A percentile compares a stretch with the other conserved stretches of the same genome.
These are phyloP conservation scores for Heliconius congener DNA, from an alignment of 1,140 invertebrate species.

Conservation along the genomic window DNA sequence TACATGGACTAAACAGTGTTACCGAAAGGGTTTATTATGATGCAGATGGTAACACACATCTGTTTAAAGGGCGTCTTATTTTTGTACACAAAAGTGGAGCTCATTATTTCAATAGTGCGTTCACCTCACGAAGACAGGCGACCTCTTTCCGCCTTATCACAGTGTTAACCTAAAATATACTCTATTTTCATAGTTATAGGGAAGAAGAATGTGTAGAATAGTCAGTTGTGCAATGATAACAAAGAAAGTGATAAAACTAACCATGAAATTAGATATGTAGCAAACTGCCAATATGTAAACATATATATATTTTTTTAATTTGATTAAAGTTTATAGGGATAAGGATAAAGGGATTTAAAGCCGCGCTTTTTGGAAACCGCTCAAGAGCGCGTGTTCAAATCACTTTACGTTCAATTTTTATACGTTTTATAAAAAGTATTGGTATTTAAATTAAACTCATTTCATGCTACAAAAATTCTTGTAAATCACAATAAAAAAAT, in stretches of 20 bases:
- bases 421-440: too few species aligned
- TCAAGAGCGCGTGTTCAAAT: too few species aligned
- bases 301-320: too few species aligned
- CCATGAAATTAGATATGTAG: not conserved
- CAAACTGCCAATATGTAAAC: not conserved
- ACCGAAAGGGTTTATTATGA: not conserved
- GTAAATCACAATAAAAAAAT: too few species aligned
- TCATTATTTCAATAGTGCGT: conserved; percentile 37
- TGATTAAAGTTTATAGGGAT: too few species aligned
- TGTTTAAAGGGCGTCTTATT: conserved; percentile 22
- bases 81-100: conserved; percentile 26
- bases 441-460: too few species aligned
- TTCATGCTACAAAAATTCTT: too few species aligned
- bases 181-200: conserved; percentile 15
- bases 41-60: not conserved
- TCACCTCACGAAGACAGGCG: conserved; percentile 36
- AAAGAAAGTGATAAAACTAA: conserved; percentile 13
- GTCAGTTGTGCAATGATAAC: not conserved
- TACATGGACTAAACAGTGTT: not conserved
- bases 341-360: too few species aligned
- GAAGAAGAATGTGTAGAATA: not conserved
- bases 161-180: conserved; percentile 17
- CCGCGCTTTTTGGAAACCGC: too few species aligned
- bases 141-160: conserved; percentile 27
- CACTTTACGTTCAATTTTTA: too few species aligned